These are phyloP conservation scores for Ptilorrhoa leucosticta DNA, from an alignment of 2,113 vertebrate species.

Conservation along the genomic window DNA sequence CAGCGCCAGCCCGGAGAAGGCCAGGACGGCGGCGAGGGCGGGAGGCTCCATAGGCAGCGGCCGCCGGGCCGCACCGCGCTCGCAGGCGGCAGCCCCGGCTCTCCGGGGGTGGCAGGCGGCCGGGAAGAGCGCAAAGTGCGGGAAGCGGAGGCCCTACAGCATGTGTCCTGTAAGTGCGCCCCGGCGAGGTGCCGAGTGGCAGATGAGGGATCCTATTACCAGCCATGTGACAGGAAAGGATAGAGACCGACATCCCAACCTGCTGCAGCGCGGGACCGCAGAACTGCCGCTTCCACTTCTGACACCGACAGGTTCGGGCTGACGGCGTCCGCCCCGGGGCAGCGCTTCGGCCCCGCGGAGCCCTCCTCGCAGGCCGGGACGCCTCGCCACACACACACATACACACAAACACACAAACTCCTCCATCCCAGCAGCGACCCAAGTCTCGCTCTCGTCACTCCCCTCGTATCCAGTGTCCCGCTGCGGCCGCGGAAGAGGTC, in stretches of 20 bases:
- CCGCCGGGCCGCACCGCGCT: conserved; percentile 40
- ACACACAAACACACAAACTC: not conserved
- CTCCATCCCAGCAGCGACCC: not conserved
- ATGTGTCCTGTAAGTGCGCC: conserved; percentile 50
- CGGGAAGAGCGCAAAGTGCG: conserved; percentile 22
- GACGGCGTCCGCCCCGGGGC: not conserved
- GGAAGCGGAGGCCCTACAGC: conserved; percentile 49
- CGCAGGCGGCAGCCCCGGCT: conserved; percentile 52
- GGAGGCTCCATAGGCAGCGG: conserved; percentile 68
- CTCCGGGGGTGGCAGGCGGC: not conserved
- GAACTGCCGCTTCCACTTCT: not conserved
- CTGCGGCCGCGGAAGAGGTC: not conserved
- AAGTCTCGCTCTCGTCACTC: not conserved
- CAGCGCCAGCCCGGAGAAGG: conserved; percentile 66
- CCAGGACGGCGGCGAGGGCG: conserved; percentile 68
- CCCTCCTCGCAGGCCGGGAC: not conserved
- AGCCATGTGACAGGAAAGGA: conserved; percentile 67
- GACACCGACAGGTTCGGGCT: not conserved
- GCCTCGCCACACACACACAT: not conserved
- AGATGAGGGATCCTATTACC: conserved; percentile 64
- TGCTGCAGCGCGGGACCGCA: not conserved
- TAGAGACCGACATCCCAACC: conserved; percentile 50
- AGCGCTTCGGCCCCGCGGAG: not conserved
- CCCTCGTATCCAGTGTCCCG: not conserved
- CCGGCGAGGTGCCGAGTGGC: conserved; percentile 59